phyloP scores from a whole-genome alignment of 2,888 invertebrate species.

The Hofmannophila pseudospretella region DNA sequence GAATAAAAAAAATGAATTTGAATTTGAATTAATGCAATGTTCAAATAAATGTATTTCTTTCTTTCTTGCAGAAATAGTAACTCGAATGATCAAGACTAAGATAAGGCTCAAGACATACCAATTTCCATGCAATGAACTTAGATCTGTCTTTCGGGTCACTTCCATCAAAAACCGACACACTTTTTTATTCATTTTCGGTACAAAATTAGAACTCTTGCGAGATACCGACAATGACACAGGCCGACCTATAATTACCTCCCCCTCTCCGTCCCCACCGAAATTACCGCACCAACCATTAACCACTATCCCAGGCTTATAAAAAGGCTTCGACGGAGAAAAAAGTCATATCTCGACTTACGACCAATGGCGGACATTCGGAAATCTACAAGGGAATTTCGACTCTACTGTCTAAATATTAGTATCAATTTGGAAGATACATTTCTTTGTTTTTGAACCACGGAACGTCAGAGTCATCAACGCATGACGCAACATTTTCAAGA shows the following conservation, averaged over 20 bases:
- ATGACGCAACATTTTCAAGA: slow-evolving; percentile 10
- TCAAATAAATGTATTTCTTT: too few species aligned
- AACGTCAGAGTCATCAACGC: slow-evolving; percentile 14
- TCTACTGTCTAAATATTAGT: slow-evolving; percentile 12
- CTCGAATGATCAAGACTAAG: too few species aligned
- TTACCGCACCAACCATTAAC: slow-evolving; percentile 66
- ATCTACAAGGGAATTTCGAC: slow-evolving; percentile 28
- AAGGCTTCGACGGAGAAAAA: slow-evolving; percentile 51
- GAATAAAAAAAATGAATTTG: too few species aligned
- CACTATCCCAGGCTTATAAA: slow-evolving; percentile 67
- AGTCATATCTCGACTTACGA: slow-evolving; percentile 44
- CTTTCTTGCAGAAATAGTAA: too few species aligned
- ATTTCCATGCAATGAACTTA: too few species aligned
- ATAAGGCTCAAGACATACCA: too few species aligned
- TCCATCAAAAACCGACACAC: slow-evolving; percentile 17
- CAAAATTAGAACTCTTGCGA: slow-evolving; percentile 49
- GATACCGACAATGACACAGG: slow-evolving; percentile 71
- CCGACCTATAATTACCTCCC: slow-evolving; percentile 67
- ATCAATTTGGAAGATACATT: background rate
- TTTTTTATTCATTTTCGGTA: slow-evolving; percentile 21
- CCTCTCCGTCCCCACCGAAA: slow-evolving; percentile 46
- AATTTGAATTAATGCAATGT: too few species aligned
- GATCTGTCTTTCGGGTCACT: slow-evolving; percentile 19
- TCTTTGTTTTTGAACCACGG: slow-evolving; percentile 4
- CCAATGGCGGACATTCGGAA: slow-evolving; percentile 41